Conservation (phyloP, 2,113 vertebrate species). For the Erpornis zantholeuca region DNA sequence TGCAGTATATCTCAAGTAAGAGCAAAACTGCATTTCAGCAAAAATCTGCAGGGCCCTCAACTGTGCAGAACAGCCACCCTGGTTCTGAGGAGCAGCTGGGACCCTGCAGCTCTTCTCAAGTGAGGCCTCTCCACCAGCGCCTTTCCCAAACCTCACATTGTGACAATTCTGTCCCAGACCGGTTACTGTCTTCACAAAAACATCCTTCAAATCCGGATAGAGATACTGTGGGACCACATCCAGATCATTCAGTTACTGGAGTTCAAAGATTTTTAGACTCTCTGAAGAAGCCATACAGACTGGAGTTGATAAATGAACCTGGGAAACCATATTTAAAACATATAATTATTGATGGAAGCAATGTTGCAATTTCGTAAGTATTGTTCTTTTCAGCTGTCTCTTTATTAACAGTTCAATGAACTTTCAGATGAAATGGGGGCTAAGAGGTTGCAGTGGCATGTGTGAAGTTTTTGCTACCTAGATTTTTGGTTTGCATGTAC, state of each 20-base stretch:
- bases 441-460: neutral
- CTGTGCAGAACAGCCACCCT: neutral
- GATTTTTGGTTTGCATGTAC: neutral
- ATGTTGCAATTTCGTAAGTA: constrained; percentile 96
- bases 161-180: neutral
- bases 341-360: constrained; percentile 95
- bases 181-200: neutral
- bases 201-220: neutral
- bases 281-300: constrained; percentile 83
- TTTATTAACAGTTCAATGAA: neutral
- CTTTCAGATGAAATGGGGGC: neutral
- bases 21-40: constrained; percentile 77
- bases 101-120: constrained; percentile 41
- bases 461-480: neutral
- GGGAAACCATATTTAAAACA: constrained; percentile 83
- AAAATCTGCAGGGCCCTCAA: constrained; percentile 64
- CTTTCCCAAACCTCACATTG: neutral
- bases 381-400: neutral
- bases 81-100: constrained; percentile 47
- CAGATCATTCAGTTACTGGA: constrained; percentile 82
- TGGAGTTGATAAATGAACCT: constrained; percentile 89
- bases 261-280: constrained; percentile 89
- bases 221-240: neutral
- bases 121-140: neutral
- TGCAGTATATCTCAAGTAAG: constrained; percentile 65